Evolutionary conservation across 2,797 vertebrate genomes (phyloP).

Genomic region (Sphaeramia orbicularis): DNA sequence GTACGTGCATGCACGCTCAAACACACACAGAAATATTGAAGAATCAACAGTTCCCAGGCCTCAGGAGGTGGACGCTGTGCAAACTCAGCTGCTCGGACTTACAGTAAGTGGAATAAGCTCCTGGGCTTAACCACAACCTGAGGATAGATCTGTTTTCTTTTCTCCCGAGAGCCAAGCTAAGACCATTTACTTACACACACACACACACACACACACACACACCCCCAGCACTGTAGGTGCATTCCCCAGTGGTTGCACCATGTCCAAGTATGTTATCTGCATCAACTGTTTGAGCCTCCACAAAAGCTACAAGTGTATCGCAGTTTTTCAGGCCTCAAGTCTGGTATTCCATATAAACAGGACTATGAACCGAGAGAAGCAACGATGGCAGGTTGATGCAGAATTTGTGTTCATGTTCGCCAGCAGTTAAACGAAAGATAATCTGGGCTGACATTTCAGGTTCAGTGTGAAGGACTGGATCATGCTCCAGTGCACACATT

Average conservation of each 20-base stretch:
- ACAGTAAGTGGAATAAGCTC: slow-evolving; percentile 63
- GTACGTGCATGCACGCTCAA: background rate
- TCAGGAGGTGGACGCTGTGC: slow-evolving; percentile 61
- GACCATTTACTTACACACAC: too few species aligned
- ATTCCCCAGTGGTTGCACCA: slow-evolving; percentile 12
- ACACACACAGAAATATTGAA: slow-evolving; percentile 48
- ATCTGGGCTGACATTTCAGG: too few species aligned
- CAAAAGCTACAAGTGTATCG: background rate
- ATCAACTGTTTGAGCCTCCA: slow-evolving; percentile 15
- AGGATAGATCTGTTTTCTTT: slow-evolving; percentile 56
- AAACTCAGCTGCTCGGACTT: slow-evolving; percentile 72
- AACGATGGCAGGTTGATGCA: too few species aligned
- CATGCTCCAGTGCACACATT: too few species aligned
- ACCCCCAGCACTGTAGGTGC: slow-evolving; percentile 12
- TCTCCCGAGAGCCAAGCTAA: slow-evolving; percentile 44
- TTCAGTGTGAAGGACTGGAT: too few species aligned
- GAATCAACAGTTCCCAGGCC: slow-evolving; percentile 70
- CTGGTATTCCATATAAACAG: too few species aligned
- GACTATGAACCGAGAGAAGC: too few species aligned
- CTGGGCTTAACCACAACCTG: slow-evolving; percentile 59
- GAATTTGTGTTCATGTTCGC: too few species aligned
- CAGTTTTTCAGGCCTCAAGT: background rate
- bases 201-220: slow-evolving; percentile 39
- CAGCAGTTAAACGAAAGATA: too few species aligned
- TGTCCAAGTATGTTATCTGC: slow-evolving; percentile 25